Evolutionary conservation across 2,888 invertebrate species (phyloP).

Genomic region (Melipona bicolor): DNA sequence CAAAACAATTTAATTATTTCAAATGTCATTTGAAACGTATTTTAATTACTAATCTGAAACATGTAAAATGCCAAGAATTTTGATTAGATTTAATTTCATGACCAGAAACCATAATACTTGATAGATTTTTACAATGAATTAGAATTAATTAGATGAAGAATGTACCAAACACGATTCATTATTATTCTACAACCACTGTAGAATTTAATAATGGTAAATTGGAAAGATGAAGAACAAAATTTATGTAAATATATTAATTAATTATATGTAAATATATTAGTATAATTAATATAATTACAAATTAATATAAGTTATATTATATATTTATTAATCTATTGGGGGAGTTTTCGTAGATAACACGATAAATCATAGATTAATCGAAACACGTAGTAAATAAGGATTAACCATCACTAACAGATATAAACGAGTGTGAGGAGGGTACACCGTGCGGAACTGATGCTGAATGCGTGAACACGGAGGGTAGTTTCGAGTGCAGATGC

Average conservation of each 20-base stretch:
- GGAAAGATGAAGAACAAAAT: neutral
- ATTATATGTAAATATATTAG: neutral
- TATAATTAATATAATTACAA: too few relatives aligned
- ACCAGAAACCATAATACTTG: too few relatives aligned
- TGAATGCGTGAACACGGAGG: conserved; percentile 90
- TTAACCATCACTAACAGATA: conserved; percentile 85
- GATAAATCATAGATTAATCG: conserved; percentile 16
- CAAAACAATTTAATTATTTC: too few relatives aligned
- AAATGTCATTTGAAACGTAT: too few relatives aligned
- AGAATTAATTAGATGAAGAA: too few relatives aligned
- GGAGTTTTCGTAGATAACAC: neutral
- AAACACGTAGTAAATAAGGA: conserved; percentile 18
- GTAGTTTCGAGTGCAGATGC: conserved; percentile 91
- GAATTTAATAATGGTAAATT: neutral
- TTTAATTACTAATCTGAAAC: too few relatives aligned
- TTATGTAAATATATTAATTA: neutral
- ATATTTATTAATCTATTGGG: too few relatives aligned
- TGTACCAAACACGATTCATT: too few relatives aligned
- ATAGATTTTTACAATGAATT: too few relatives aligned
- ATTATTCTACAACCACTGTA: neutral
- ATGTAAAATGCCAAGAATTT: too few relatives aligned
- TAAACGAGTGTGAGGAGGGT: conserved; percentile 89
- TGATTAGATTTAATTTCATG: too few relatives aligned
- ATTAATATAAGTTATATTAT: too few relatives aligned
- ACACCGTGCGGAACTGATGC: conserved; percentile 90